Conservation (phyloP, 2,888 invertebrate species). For the Calameuta filiformis region DNA sequence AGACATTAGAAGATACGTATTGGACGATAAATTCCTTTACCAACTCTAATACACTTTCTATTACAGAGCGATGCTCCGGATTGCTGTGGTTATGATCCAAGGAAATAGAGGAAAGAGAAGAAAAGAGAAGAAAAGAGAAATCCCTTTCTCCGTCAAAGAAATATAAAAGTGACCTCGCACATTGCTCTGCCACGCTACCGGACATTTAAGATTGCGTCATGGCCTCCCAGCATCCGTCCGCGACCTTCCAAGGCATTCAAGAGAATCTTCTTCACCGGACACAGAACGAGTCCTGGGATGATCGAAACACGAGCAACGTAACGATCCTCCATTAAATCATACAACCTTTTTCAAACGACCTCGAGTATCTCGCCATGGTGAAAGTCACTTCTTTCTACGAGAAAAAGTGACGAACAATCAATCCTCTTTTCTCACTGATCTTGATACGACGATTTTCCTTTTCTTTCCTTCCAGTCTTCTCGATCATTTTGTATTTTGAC, state of each 20-base stretch:
- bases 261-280: not conserved
- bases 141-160: not conserved
- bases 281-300: not conserved
- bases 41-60: not conserved
- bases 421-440: not conserved
- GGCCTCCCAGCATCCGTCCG: not conserved
- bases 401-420: not conserved
- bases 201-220: not conserved
- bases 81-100: not conserved
- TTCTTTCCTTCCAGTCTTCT: conserved; percentile 7
- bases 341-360: conserved; percentile 27
- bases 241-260: not conserved
- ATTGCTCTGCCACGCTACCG: not conserved
- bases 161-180: not conserved
- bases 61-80: not conserved
- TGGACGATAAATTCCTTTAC: not conserved
- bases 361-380: conserved; percentile 17
- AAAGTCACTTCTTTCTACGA: conserved; percentile 20
- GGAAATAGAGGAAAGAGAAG: not conserved
- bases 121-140: not conserved
- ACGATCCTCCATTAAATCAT: conserved; percentile 25
- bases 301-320: not conserved
- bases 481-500: conserved; percentile 5
- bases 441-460: conserved; percentile 5
- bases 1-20: not conserved